Evolutionary conservation across 2,888 invertebrate genomes (phyloP), one percentile per base, ranked within the genome.

Genomic region (Aporophyla nigra): DNA sequence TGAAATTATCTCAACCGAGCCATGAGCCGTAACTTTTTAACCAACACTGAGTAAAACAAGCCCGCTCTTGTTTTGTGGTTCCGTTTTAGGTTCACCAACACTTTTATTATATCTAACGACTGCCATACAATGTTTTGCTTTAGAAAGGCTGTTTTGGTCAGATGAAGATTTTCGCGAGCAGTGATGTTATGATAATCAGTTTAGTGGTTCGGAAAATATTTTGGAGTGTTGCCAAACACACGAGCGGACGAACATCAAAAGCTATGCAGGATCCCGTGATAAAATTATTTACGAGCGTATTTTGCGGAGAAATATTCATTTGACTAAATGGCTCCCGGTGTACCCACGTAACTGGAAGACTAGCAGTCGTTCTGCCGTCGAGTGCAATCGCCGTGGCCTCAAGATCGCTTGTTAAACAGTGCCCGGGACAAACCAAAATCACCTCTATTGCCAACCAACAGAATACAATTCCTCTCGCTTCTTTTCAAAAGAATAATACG

Each of bases 351-450:
- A 72, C 85, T 78, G 86, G 86, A 69, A 86, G 87, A 85, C 85
- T 85, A 86, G 88, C 84, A 83, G 83, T 82, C 87, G 84, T 70
- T 87, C 76, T 78, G 27, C 74, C 75, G 84, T 80, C 76, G 82
- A 88, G 91, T 86, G 90, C 89, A 88, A 90, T 91, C 87, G 89
- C 84, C 84, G 84, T 75, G 74, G 80, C 83, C 79, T 90, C 88
- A 85, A 91, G 92, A 90, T 84, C 83, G 87, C 91, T 93, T 91
- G 92, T 92, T 91, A 90, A 88, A 84, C 83, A 78, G 63, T 74
- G 51, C 51, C 33, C 5, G 43, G 24, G 12, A 74, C 80, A 77
- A 80, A 53, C 76, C 24, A 89, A 90, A 87, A 74, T 74, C 75
- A 69, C 58, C 87, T 78, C 76, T 91, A 89, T 77, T 49, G 7